A percentile compares a stretch with the other conserved stretches of the same genome.
Conservation (phyloP, 2,888 invertebrate species). For the Ametastegia equiseti region DNA sequence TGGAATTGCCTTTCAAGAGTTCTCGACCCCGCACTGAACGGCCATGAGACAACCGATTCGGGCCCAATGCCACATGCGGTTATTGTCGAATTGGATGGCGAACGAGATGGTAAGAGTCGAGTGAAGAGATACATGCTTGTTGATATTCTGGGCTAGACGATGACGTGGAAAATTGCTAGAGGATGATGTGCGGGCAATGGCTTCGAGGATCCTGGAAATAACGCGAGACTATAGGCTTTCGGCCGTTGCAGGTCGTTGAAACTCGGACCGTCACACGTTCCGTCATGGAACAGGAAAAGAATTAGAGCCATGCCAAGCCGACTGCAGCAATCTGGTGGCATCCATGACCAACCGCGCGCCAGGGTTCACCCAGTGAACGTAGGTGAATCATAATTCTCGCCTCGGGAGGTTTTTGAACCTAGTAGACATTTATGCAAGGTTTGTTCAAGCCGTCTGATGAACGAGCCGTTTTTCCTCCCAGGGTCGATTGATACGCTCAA, state of each 20-base stretch:
- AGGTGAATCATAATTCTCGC: slow-evolving; percentile 40
- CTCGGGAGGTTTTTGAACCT: slow-evolving; percentile 45
- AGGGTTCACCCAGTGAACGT: slow-evolving; percentile 33
- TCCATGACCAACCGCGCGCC: background rate
- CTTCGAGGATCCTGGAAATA: too few species aligned
- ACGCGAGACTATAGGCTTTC: too few species aligned
- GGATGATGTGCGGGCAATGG: too few species aligned
- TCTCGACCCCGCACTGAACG: slow-evolving; percentile 4
- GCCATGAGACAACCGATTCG: slow-evolving; percentile 9
- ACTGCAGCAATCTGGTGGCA: background rate
- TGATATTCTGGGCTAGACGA: background rate
- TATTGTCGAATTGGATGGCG: background rate
- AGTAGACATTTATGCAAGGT: background rate
- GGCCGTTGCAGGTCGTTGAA: too few species aligned
- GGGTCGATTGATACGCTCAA: background rate
- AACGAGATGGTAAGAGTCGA: background rate
- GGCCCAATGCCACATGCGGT: slow-evolving; percentile 2
- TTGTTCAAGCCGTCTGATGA: slow-evolving; percentile 1
- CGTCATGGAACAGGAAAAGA: too few species aligned
- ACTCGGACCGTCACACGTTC: too few species aligned
- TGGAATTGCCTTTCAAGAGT: slow-evolving; percentile 16
- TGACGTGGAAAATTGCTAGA: background rate
- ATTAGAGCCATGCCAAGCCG: background rate
- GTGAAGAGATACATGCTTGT: background rate
- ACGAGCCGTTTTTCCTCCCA: background rate